Base-by-base conservation (phyloP, 2,888 invertebrate genomes). In the Nudaria mundana region DNA sequence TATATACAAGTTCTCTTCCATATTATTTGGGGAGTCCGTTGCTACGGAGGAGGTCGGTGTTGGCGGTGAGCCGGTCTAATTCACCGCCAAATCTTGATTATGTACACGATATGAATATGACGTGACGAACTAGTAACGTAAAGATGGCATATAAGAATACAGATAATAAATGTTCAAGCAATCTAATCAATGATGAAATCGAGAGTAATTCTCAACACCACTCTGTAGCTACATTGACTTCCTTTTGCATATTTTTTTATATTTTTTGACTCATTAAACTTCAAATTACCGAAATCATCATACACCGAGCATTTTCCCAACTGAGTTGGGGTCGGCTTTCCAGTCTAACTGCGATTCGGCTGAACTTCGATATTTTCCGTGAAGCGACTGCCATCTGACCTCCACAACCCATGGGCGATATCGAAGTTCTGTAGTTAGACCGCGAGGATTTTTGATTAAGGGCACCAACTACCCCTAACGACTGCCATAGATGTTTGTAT, bases 221-320 rank as follows among this genome's bases (percentile, higher is more conserved):
- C 81, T 72, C 56, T 62, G 80, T 76, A 79, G 74, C 69, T 52
- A 32, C 63, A 71, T 74, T 68, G 83, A 81, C 76, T 81, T 68
- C 77, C 71, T 67, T 78, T 81, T 80, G 8, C 1, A 2, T 3
- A 4, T n/a, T 15, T 29, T 29, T 29, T 15, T n/a, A 8, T 2
- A 6, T 7, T n/a, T n/a, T n/a, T n/a, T n/a, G n/a, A n/a, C n/a
- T n/a, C n/a, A n/a, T n/a, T n/a, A n/a, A n/a, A n/a, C n/a, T n/a
- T n/a, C n/a, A n/a, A n/a, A n/a, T n/a, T n/a, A n/a, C n/a, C n/a
- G n/a, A n/a, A n/a, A n/a, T n/a, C n/a, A n/a, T n/a, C n/a, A n/a
- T n/a, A n/a, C n/a, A n/a, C n/a, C n/a, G n/a, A n/a, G n/a, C n/a
- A n/a, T n/a, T n/a, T n/a, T n/a, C n/a, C n/a, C n/a, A n/a, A n/a